Conservation (phyloP, 2,888 invertebrate species). For the Drosophila lacicola region DNA sequence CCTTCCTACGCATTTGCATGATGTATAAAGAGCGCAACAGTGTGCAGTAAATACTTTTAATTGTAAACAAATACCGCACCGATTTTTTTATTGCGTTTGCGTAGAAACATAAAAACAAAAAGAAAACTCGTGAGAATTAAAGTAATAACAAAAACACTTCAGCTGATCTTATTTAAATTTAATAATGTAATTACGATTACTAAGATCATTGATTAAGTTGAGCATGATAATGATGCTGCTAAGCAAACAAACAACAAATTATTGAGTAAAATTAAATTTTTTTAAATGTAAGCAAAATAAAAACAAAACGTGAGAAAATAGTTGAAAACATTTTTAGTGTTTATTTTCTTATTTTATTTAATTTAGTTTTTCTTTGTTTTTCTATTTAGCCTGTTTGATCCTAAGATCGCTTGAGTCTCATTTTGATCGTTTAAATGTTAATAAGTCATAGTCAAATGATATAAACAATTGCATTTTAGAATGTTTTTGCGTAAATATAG, state of each 20-base stretch:
- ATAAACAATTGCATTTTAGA: conserved; percentile 68
- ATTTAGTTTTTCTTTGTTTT: conserved; percentile 17
- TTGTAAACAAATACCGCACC: conserved; percentile 67
- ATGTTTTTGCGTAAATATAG: conserved; percentile 73
- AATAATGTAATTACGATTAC: conserved; percentile 73
- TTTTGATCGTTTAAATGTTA: conserved; percentile 59
- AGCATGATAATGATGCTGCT: conserved; percentile 61
- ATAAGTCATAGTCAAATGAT: conserved; percentile 64
- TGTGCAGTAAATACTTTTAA: conserved; percentile 66
- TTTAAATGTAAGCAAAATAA: conserved; percentile 74
- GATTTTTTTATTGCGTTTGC: conserved; percentile 63
- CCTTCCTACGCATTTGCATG: conserved; percentile 43
- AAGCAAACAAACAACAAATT: conserved; percentile 65
- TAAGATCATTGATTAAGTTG: conserved; percentile 77
- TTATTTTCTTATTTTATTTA: conserved; percentile 33
- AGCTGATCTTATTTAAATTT: conserved; percentile 76
- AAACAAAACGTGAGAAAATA: conserved; percentile 66
- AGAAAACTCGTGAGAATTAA: conserved; percentile 43
- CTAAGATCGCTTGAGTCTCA: conserved; percentile 40
- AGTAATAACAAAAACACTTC: conserved; percentile 54
- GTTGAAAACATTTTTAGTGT: conserved; percentile 57
- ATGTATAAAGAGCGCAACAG: conserved; percentile 69
- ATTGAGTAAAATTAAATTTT: conserved; percentile 66
- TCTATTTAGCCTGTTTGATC: conserved; percentile 52
- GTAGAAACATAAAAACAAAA: conserved; percentile 38